Evolutionary conservation across 2,113 vertebrate species (phyloP).

Genomic region (Corythoichthys intestinalis): DNA sequence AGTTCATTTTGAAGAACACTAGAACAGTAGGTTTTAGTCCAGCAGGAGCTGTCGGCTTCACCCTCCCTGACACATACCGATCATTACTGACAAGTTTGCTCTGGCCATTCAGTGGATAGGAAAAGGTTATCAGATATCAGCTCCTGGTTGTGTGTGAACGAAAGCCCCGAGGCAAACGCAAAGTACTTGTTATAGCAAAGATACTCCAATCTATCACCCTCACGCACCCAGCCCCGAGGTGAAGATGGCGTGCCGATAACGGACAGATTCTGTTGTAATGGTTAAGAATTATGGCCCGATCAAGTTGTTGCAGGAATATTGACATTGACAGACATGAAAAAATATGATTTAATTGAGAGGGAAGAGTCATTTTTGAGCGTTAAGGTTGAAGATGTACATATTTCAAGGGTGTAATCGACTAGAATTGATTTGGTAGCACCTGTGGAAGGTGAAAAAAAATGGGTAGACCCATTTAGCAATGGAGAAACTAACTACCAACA

Average conservation of each 20-base stretch:
- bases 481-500: too few species aligned
- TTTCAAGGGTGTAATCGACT: too few species aligned
- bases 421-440: not conserved
- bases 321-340: not conserved
- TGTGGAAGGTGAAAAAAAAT: not conserved
- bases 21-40: conserved; percentile 7
- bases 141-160: conserved; percentile 41
- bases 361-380: not conserved
- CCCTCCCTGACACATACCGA: conserved; percentile 61
- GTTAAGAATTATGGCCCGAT: not conserved
- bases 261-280: not conserved
- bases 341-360: not conserved
- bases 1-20: conserved; percentile 17
- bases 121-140: conserved; percentile 60
- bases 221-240: conserved; percentile 10
- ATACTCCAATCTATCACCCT: conserved; percentile 8
- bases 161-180: conserved; percentile 40
- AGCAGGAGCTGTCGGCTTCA: conserved; percentile 34
- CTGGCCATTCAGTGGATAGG: conserved; percentile 60
- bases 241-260: not conserved
- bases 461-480: too few species aligned
- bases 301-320: not conserved
- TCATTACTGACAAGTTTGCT: conserved; percentile 71
- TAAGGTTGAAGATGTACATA: too few species aligned
- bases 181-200: conserved; percentile 1